Evolutionary conservation across 37 sponge, comb jelly and placozoan species (phyloP).

Genomic region (Corticium candelabrum): DNA sequence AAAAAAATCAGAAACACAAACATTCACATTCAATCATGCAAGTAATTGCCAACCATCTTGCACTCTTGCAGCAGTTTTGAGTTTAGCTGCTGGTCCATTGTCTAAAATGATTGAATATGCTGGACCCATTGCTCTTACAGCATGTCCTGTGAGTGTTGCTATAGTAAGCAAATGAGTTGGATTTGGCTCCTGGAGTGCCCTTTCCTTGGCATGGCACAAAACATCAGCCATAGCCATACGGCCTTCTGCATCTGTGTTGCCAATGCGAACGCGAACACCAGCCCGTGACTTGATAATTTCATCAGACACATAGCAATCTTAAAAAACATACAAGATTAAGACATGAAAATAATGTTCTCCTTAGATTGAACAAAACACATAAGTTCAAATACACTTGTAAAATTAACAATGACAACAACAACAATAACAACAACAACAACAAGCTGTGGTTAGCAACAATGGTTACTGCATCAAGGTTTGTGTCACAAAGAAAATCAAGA

Average conservation of each 20-base stretch:
- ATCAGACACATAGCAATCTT: conserved; percentile 45
- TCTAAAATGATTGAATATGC: conserved; percentile 29
- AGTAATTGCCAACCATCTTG: conserved; percentile 32
- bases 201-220: conserved; percentile 33
- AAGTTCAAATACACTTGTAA: too few relatives aligned
- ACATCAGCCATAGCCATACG: conserved; percentile 34
- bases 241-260: conserved; percentile 46
- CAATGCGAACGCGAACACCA: conserved; percentile 30
- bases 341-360: too few relatives aligned
- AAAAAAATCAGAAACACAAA: background rate
- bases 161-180: conserved; percentile 26
- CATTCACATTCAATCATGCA: too few relatives aligned
- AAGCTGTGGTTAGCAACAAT: too few relatives aligned
- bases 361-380: too few relatives aligned
- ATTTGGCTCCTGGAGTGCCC: conserved; percentile 20
- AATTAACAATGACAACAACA: too few relatives aligned
- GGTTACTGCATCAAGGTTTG: too few relatives aligned
- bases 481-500: too few relatives aligned
- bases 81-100: conserved; percentile 22
- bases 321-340: too few relatives aligned
- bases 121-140: conserved; percentile 32
- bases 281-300: conserved; percentile 43
- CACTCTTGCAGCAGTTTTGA: conserved; percentile 9
- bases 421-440: too few relatives aligned
- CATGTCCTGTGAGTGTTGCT: conserved; percentile 42